Base-by-base conservation (phyloP, 2,113 vertebrate genomes). In the Poecile atricapillus region DNA sequence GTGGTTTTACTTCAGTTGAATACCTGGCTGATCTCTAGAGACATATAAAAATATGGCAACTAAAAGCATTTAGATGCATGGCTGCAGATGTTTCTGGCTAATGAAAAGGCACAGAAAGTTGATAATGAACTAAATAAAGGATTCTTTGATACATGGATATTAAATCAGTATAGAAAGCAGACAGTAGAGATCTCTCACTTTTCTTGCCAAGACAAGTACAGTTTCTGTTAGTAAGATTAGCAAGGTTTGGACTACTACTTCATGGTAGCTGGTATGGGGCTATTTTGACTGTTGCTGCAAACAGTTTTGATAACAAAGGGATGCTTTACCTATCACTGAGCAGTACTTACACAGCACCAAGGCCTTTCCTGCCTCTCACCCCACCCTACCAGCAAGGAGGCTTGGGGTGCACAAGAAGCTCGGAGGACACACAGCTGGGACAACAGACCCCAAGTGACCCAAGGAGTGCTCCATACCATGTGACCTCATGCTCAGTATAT, bases 381-480 rank as follows among this genome's bases (percentile, higher is more conserved):
- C 35, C 35, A 74, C 5, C 15, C 23, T 24, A 44, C 22, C 25
- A 35, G 39, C 41, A 60, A 53, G 31, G 18, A 74, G 46, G 55
- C 9, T 55, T 41, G 30, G 20, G 18, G 21, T 35, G 39, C n/a
- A 59, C 30, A 74, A 85, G 74, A 19, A 86, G 10, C 5, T 67
- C 46, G 21, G n/a, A 91, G 30, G 18, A 59, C 9, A 15, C 39
- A 74, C 8, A 67, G 18, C 17, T 0, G 0, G n/a, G 30, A 49
- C 18, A 55, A 35, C 15, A 41, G 23, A 71, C 9, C 33, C 33
- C 37, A 78, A 18, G 13, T 25, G n/a, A 47, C 21, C 21, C n/a
- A 35, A 41, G 46, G 25, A 52, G 53, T 49, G 37, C 10, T 43
- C n/a, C 46, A 47, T 2, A 55, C 15, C 11, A 15, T 18, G 10